phyloP scores from a whole-genome alignment of 2,888 invertebrate species.

The Ophion slaviceki region DNA sequence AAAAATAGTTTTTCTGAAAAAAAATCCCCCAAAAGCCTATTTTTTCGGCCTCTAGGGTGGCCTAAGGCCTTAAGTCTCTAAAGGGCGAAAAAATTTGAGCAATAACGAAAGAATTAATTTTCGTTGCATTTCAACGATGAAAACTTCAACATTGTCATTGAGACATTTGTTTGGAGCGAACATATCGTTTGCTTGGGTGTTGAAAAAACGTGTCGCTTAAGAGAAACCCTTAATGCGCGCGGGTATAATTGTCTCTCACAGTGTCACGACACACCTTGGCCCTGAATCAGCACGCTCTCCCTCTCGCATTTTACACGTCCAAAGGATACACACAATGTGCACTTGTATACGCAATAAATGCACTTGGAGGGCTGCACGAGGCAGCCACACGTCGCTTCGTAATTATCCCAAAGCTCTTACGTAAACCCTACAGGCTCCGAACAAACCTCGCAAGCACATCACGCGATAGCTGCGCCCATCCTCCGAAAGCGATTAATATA shows the following conservation, averaged over 20 bases:
- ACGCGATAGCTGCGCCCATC: background rate
- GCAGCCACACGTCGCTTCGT: conserved; percentile 4
- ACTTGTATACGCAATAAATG: conserved; percentile 20
- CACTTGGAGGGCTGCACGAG: conserved; percentile 68
- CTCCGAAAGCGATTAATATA: conserved; percentile 22
- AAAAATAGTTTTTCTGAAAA: too few species aligned
- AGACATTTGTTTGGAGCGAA: too few species aligned
- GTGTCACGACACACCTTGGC: conserved; percentile 6
- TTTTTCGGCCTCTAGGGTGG: too few species aligned
- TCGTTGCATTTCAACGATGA: too few species aligned
- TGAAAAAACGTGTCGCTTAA: too few species aligned
- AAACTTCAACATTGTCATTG: too few species aligned
- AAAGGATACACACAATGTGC: background rate
- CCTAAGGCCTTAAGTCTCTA: too few species aligned
- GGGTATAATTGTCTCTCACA: background rate
- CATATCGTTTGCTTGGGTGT: background rate
- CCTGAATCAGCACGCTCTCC: background rate
- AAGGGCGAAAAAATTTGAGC: too few species aligned
- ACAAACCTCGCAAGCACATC: conserved; percentile 73
- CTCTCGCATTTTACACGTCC: conserved; percentile 1
- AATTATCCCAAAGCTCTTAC: conserved; percentile 66
- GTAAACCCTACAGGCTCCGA: conserved; percentile 70
- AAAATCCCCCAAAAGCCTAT: too few species aligned
- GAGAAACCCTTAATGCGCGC: background rate
- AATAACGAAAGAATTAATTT: too few species aligned